Evolutionary conservation across 2,888 invertebrate genomes (phyloP), one percentile per base, ranked within the genome.

Genomic region (Volucella zonaria): DNA sequence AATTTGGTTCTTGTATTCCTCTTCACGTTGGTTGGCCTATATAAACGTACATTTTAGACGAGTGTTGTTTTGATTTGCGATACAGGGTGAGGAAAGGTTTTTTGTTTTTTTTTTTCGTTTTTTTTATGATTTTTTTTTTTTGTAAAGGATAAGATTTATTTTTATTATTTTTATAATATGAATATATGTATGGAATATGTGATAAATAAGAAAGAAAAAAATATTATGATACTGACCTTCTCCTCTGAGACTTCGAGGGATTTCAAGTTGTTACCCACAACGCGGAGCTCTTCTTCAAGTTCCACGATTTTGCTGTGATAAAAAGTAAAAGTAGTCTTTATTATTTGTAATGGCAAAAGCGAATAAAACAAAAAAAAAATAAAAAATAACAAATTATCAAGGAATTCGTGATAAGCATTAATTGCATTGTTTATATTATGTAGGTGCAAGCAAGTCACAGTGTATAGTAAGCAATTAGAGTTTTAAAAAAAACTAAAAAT

Each of bases 201-300:
- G 4, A 43, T 43, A 68, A 8, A 18, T 47, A 56, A 43, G 9
- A 75, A 49, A 66, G 14, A 38, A 49, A 31, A 59, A 58, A 52
- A 62, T 23, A 54, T 62, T 54, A 31, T 52, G 10, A 87, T 90
- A 92, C 93, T 93, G 95, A 98, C 98, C 97, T 98, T 99, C 94
- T 99, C 98, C 94, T 99, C 99, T 91, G 98, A 98, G 92, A 99
- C 99, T 95, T 99, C 99, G 92, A 99, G 96, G 92, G 99, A 99
- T 94, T 99, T 99, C 94, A 99, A 95, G 95, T 99, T 99, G 96
- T 99, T 99, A 92, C 99, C 99, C 93, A 99, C 99, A 91, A 99
- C 99, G 93, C 99, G 97, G 93, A 99, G 95, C 93, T 99, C 99
- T 93, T 99, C 99, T 93, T 99, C 99, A 94, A 99, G 96, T 94